Conservation (phyloP, 2,797 vertebrate species). For the Pangasius mekongensis region DNA sequence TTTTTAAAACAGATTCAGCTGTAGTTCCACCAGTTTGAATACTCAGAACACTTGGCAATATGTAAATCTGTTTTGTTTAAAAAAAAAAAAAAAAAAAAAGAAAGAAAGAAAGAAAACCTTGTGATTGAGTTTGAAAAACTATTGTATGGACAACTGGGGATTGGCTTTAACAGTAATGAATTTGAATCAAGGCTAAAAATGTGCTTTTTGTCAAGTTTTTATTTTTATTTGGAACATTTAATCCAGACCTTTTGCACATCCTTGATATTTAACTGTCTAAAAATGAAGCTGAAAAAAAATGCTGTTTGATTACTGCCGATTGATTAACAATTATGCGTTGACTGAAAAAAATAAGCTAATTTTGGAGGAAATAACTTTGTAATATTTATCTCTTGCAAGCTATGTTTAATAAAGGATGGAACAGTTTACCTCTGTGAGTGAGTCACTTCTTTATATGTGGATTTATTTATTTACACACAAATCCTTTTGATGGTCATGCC, state of each 20-base stretch:
- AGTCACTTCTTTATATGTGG: constrained; percentile 45
- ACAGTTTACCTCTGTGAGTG: constrained; percentile 83
- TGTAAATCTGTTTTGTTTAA: constrained; percentile 61
- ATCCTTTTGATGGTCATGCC: not conserved
- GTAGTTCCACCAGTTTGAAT: constrained; percentile 57
- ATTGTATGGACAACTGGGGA: constrained; percentile 56
- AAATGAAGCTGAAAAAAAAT: constrained; percentile 74
- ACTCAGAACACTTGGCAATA: constrained; percentile 68
- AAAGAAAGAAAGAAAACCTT: not conserved
- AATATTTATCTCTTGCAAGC: constrained; percentile 99
- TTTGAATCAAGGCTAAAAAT: constrained; percentile 63
- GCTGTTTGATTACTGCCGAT: constrained; percentile 92
- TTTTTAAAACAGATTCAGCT: constrained; percentile 55
- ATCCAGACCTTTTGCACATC: constrained; percentile 91
- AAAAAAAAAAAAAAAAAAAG: constrained; percentile 6
- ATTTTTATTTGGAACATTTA: constrained; percentile 74
- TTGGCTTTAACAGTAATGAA: constrained; percentile 62
- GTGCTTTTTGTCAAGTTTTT: constrained; percentile 65
- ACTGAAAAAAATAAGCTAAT: constrained; percentile 94
- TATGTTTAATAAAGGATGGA: constrained; percentile 99
- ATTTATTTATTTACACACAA: not conserved
- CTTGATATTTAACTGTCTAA: constrained; percentile 93
- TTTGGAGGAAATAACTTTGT: constrained; percentile 99
- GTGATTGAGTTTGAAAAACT: constrained; percentile 39
- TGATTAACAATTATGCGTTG: constrained; percentile 89